Evolutionary conservation across 2,797 vertebrate species (phyloP).

Genomic region (Anabas testudineus): DNA sequence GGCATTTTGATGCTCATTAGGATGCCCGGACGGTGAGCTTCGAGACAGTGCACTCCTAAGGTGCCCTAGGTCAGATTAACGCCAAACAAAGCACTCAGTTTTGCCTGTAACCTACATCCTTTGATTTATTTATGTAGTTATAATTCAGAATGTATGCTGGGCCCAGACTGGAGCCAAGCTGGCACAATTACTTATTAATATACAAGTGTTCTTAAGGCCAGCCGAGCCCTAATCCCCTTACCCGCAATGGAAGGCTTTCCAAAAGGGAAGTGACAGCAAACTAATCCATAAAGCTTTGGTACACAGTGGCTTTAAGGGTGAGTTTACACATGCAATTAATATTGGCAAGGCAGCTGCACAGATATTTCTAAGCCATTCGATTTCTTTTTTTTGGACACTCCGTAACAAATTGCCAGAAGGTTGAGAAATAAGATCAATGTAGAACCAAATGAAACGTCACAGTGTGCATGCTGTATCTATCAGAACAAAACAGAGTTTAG

Average conservation of each 20-base stretch:
- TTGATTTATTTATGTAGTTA: conserved; percentile 70
- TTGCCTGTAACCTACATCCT: conserved; percentile 44
- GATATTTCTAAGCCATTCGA: conserved; percentile 29
- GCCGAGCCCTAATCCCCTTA: conserved; percentile 56
- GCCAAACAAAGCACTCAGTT: conserved; percentile 46
- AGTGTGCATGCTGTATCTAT: not conserved
- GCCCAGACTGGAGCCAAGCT: conserved; percentile 24
- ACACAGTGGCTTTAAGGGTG: conserved; percentile 40
- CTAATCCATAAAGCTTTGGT: conserved; percentile 62
- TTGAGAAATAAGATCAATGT: conserved; percentile 29
- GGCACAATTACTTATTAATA: conserved; percentile 59
- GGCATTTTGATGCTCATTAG: conserved; percentile 75
- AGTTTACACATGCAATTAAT: conserved; percentile 61
- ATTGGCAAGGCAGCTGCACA: conserved; percentile 23
- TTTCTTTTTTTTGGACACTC: conserved; percentile 27
- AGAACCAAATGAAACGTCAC: conserved; percentile 5
- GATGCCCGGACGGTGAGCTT: conserved; percentile 44
- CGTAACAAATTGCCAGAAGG: conserved; percentile 18
- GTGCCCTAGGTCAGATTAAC: conserved; percentile 66
- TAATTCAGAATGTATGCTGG: conserved; percentile 57
- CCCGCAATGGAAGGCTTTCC: conserved; percentile 55
- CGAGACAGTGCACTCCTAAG: conserved; percentile 39
- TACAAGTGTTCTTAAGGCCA: conserved; percentile 49
- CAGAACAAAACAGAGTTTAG: not conserved
- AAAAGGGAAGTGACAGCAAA: conserved; percentile 66